Percentiles rank a stretch among this genome's conserved stretches.
Evolutionary conservation across 2,888 invertebrate genomes (phyloP).

Genomic region (Sympetrum striolatum): DNA sequence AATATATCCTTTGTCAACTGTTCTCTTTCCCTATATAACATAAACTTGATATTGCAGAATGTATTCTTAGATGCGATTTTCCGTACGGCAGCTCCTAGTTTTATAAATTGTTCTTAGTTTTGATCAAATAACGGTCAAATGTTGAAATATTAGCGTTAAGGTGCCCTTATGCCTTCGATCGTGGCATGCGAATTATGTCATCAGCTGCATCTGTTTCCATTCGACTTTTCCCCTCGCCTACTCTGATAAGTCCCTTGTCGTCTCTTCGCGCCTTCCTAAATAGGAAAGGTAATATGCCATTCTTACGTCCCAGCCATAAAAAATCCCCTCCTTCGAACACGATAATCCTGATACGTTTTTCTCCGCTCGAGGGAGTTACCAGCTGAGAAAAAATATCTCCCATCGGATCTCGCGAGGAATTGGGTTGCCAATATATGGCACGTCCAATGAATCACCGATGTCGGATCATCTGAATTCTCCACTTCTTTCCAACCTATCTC

Average conservation of each 20-base stretch:
- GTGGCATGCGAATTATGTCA: background rate
- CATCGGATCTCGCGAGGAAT: background rate
- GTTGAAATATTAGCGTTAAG: too few species aligned
- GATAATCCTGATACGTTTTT: background rate
- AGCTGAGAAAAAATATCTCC: background rate
- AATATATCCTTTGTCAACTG: too few species aligned
- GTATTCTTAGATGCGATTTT: too few species aligned
- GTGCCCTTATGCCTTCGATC: too few species aligned
- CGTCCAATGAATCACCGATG: background rate
- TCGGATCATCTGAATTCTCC: background rate
- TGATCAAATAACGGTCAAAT: too few species aligned
- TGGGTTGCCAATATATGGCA: background rate
- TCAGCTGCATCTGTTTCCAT: background rate
- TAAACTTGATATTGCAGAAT: too few species aligned
- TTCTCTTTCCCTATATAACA: too few species aligned
- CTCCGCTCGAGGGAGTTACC: background rate
- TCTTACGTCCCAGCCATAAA: background rate
- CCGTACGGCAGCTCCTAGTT: too few species aligned
- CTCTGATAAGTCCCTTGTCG: background rate
- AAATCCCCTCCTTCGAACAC: background rate
- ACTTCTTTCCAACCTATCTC: background rate
- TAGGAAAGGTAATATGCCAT: background rate
- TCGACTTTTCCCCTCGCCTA: background rate
- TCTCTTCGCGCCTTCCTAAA: background rate
- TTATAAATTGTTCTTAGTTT: too few species aligned